Base-by-base conservation (phyloP, 1,140 invertebrate species). In the Drosophila triauraria region DNA sequence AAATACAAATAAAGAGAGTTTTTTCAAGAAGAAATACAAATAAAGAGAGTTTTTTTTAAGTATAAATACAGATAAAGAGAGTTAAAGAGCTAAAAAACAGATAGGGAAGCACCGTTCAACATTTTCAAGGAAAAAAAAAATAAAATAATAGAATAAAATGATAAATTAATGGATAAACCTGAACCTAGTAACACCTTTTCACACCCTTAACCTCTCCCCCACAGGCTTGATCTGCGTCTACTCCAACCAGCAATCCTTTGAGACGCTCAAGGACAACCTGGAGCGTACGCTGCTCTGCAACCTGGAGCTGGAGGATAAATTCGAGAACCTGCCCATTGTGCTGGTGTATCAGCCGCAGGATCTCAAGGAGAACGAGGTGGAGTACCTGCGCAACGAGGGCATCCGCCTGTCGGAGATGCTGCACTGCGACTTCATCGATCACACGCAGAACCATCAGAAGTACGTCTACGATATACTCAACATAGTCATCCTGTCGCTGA, bases 261-360 rank as follows among this genome's bases (percentile, higher is more conserved):
- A 99, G 82, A 99, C 98, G 92, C 96, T 99, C 44, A 95, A 97
- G 79, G 96, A 97, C 69, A 98, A 97, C 91, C 94, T 99, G 68
- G 97, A 99, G 90, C 98, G 98, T 92, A 98, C 97, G 12, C 93
- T 99, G 7, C 93, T 99, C 1, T 97, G 97, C 4, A 98, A 98
- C 95, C 94, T 98, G 60, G 97, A 98, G 92, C 96, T 97, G 88
- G 97, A 98, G 85, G 97, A 98, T 86, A 96, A 97, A 75, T 93
- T 93, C 35, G 95, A 97, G 93, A 97, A 97, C 74, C 94, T 99
- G 72, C 98, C 98, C 2, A 96, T 98, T 78, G 97, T 98, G 32
- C 95, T 99, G 78, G 95, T 99, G 92, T 97, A 98, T 93, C 95
- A 98, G 57, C 97, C 97, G 88, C 97, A 98, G 92, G 94, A 96